These are phyloP conservation scores for Mantis religiosa DNA, from an alignment of 2,888 invertebrate genomes.

Conservation along the genomic window DNA sequence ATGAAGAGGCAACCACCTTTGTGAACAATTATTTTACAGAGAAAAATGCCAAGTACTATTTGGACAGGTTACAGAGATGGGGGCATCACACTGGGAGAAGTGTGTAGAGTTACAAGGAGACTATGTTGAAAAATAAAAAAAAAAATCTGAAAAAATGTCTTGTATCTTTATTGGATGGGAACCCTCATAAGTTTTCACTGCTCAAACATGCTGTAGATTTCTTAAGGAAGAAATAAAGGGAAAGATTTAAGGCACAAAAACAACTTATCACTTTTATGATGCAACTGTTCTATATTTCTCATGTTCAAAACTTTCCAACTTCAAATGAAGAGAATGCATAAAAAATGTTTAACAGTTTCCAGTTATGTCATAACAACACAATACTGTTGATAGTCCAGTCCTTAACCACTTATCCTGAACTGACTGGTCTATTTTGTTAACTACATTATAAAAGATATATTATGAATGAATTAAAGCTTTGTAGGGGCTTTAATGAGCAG, in stretches of 20 bases:
- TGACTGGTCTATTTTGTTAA: neutral
- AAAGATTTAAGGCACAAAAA: neutral
- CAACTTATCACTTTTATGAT: neutral
- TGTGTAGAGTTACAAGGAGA: too few relatives aligned
- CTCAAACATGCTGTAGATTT: too few relatives aligned
- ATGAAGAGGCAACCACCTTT: too few relatives aligned
- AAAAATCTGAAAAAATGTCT: too few relatives aligned
- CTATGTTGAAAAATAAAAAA: too few relatives aligned
- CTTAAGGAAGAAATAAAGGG: too few relatives aligned
- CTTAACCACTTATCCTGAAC: neutral
- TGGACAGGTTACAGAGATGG: too few relatives aligned
- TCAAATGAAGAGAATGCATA: neutral
- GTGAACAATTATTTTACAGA: too few relatives aligned
- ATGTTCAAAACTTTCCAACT: neutral
- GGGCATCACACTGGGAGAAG: too few relatives aligned
- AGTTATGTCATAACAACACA: neutral
- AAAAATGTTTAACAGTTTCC: neutral
- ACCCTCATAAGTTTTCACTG: too few relatives aligned
- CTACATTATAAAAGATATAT: neutral
- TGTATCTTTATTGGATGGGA: too few relatives aligned
- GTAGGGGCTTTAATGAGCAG: neutral
- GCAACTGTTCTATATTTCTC: neutral
- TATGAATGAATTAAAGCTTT: neutral
- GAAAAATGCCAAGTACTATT: too few relatives aligned
- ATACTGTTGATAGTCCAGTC: neutral